These are phyloP conservation scores for Aphodius sticticus DNA, from an alignment of 2,888 invertebrate species.

Conservation along the genomic window DNA sequence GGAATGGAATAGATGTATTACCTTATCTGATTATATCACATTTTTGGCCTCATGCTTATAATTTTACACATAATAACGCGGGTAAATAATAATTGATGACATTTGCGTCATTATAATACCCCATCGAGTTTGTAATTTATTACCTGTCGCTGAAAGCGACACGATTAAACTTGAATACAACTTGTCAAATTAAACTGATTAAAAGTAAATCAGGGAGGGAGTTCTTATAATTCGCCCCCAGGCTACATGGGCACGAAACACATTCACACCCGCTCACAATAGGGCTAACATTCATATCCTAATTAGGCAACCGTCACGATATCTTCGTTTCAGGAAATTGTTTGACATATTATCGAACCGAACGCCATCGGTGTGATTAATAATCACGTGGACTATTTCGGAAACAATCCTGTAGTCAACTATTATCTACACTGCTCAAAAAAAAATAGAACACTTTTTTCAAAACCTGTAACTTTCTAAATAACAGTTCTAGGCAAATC, in stretches of 20 bases:
- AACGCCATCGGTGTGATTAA: conserved; percentile 1
- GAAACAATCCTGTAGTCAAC: background rate
- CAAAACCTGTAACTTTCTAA: no score
- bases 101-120: background rate
- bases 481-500: no score
- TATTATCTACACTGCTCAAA: no score
- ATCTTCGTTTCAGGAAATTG: conserved; percentile 35
- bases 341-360: conserved; percentile 37
- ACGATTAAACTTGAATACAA: conserved; percentile 4
- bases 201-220: background rate
- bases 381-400: background rate
- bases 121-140: background rate
- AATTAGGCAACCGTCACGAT: conserved; percentile 33
- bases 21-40: background rate
- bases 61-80: background rate
- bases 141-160: conserved; percentile 4
- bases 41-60: background rate
- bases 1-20: background rate
- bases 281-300: conserved; percentile 31
- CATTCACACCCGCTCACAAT: conserved; percentile 26
- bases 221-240: conserved; percentile 16
- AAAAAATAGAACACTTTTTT: no score
- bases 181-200: conserved; percentile 4
- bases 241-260: background rate
- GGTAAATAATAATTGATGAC: background rate